Base-by-base conservation (phyloP, 1,140 invertebrate species). In the Scaptomyza montana region DNA sequence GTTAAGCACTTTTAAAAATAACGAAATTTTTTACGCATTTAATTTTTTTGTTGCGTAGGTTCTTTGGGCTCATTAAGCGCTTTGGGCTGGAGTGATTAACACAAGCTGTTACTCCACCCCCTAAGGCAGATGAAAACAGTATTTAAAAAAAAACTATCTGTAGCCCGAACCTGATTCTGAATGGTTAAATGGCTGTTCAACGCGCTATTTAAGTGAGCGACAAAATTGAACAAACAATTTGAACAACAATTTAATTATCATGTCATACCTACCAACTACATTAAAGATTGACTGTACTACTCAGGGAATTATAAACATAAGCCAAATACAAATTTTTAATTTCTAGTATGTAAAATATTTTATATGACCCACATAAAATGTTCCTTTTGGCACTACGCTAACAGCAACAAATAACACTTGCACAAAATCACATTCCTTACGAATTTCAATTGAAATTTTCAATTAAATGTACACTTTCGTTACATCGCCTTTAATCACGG, bases 41-140 rank as follows among this genome's bases (percentile, higher is more conserved):
- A 65, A 61, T 47, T 47, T 6, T 66, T 60, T 65, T 46, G 25
- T 19, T 69, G 47, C 33, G 39, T 51, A 66, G 66, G 66, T 66
- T 77, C 73, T 36, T 63, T 70, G 67, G 76, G 78, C 82, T 87
- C 81, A 86, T 86, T 86, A 86, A 86, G 74, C 63, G 55, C 82
- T 86, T 87, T 86, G 76, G 77, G 81, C 63, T 54, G 9, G 43
- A 45, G 81, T 78, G 69, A 86, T 85, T 86, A 85, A 85, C 81
- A 85, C 81, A 85, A 85, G 81, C 81, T 85, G 81, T 74, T 85
- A 81, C 69, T 80, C 74, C 80, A 64, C 70, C 59, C 62, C 68
- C 62, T 74, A 16, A 41, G 57, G 80, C 73, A 59, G 61, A 66
- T 53, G 51, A 21, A 45, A 28, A 45, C 25, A 30, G 12, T 19